Base-by-base conservation (phyloP, 2,113 vertebrate genomes). In the Caretta caretta region DNA sequence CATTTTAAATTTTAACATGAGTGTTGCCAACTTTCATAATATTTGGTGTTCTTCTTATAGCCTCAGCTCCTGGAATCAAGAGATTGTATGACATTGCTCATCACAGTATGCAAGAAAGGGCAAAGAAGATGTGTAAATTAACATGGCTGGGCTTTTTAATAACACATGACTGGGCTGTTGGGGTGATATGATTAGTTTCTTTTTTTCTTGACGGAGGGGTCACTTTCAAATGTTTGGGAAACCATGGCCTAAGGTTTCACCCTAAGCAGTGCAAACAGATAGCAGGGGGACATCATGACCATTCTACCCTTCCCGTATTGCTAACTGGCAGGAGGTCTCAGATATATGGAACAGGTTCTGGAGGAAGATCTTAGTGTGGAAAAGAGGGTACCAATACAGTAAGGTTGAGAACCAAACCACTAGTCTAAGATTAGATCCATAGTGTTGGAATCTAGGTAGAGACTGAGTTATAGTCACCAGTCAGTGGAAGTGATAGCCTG, bases 241-340 rank as follows among this genome's bases (percentile, higher is more conserved):
- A 72, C 35, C 38, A 72, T 22, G 94, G 87, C 0, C 0, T 42
- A 19, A 94, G 88, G 9, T 96, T 2, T 59, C 4, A 80, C 53
- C 6, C 49, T 88, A 35, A 89, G 6, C 42, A 92, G 75, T 46
- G 53, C 94, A 5, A 94, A 57, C 6, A 80, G 82, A 8, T 0
- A 89, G 50, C 72, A 84, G n/a, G 49, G 31, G 6, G 16, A 93
- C 75, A 94, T 93, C 90, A 91, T 24, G 38, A 20, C 38, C 38
- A 42, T 8, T 24, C 22, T 75, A 10, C 10, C 38, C 9, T 42
- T 38, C 20, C 38, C 17, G 1, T 42, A 20, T 42, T 75, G 38
- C 69, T 42, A 42, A 42, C 5, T 75, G 19, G n/a, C 8, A 42
- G 8, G 8, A 2, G 38, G 38, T 24, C 38, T 42, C 10, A 16